Evolutionary conservation across 1,140 invertebrate species (phyloP).

Genomic region (Protaetia brevitarsis): DNA sequence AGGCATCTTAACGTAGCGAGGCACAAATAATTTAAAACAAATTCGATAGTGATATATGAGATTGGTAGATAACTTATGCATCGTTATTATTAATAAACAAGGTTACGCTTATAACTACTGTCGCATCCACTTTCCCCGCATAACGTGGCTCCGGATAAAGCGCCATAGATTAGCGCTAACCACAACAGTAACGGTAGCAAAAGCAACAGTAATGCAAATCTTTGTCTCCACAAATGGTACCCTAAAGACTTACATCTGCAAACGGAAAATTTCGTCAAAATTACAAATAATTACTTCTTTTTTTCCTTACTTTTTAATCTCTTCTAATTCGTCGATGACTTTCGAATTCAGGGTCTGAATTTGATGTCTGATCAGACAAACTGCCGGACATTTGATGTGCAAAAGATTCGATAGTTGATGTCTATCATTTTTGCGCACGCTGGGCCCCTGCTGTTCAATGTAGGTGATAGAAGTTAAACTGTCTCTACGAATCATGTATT

Average conservation of each 20-base stretch:
- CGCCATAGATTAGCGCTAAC: slow-evolving; percentile 6
- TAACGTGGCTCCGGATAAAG: not conserved
- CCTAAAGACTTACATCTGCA: not conserved
- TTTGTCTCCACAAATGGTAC: not conserved
- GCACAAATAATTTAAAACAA: not conserved
- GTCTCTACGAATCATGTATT: slow-evolving; percentile 4
- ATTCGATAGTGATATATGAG: not conserved
- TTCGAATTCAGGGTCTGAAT: not conserved
- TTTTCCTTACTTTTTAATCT: not conserved
- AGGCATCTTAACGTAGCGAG: not conserved
- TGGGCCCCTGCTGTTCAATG: not conserved
- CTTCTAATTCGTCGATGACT: not conserved
- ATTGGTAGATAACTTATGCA: not conserved
- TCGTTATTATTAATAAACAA: not conserved
- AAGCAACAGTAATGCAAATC: not conserved
- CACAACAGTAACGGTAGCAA: not conserved
- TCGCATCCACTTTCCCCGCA: not conserved
- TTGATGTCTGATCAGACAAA: not conserved
- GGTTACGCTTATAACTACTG: not conserved
- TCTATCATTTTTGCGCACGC: not conserved
- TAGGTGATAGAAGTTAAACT: not conserved
- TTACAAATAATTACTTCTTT: not conserved
- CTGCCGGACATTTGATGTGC: not conserved
- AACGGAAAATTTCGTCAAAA: not conserved
- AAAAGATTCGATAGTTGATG: not conserved